Conservation (phyloP, 2,888 invertebrate genomes). For the Cataglyphis rosenhaueri region DNA sequence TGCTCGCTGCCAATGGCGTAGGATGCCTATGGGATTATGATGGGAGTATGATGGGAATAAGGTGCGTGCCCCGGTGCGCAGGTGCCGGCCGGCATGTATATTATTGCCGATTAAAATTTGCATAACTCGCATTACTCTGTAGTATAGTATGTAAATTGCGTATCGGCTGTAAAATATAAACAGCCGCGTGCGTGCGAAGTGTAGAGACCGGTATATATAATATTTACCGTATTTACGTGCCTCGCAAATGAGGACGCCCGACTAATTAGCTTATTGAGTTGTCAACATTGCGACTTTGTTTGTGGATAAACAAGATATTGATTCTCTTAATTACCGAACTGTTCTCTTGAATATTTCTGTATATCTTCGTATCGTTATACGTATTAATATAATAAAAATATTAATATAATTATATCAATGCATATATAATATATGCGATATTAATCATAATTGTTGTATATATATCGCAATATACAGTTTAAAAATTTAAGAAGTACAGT, state of each 20-base stretch:
- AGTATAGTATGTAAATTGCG: slow-evolving; percentile 55
- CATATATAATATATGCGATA: neutral
- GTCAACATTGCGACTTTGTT: slow-evolving; percentile 35
- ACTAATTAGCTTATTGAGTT: slow-evolving; percentile 49
- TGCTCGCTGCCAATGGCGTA: slow-evolving; percentile 65
- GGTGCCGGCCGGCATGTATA: slow-evolving; percentile 42
- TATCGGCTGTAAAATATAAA: slow-evolving; percentile 43
- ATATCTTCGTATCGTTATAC: neutral
- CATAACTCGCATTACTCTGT: slow-evolving; percentile 53
- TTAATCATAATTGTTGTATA: neutral
- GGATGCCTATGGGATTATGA: neutral
- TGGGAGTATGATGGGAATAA: neutral
- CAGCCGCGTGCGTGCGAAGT: slow-evolving; percentile 24
- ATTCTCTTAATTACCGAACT: slow-evolving; percentile 24
- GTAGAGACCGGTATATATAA: slow-evolving; percentile 2
- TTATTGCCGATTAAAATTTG: slow-evolving; percentile 53
- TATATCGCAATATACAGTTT: neutral
- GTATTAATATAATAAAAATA: neutral
- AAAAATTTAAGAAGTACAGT: neutral
- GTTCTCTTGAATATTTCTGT: slow-evolving; percentile 4
- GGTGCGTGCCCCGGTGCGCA: slow-evolving; percentile 12
- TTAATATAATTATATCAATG: slow-evolving; percentile 2
- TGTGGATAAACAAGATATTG: slow-evolving; percentile 49
- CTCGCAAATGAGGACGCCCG: slow-evolving; percentile 24
- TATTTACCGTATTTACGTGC: slow-evolving; percentile 22